Evolutionary conservation across 2,113 vertebrate genomes (phyloP), one percentile per base, ranked within the genome.

Genomic region (Pycnonotus jocosus): DNA sequence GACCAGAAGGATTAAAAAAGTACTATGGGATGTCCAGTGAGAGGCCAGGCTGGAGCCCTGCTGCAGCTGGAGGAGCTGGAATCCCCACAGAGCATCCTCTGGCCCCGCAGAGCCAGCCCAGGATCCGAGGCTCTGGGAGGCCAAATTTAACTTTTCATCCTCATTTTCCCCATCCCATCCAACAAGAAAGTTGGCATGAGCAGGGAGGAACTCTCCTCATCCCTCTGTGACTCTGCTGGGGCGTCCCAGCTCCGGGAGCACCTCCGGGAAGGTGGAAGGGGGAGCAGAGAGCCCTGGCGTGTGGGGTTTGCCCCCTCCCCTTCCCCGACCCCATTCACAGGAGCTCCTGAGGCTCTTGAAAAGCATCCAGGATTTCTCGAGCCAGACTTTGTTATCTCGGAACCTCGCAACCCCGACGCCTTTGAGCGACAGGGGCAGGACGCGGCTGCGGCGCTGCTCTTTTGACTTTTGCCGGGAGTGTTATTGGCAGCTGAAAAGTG

Each of bases 401-500:
- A 42, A 66, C 92, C 90, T 92, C 24, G 69, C 91, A 90, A 20
- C 86, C 91, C 87, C 15, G 28, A n/a, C 80, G 91, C 90, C 71
- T 96, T 95, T 82, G 84, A 91, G 87, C 45, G 12, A 42, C 66
- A 23, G 86, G 78, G 73, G 38, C 60, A 83, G 77, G 77, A 92
- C 66, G 80, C 25, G 66, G 93, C 94, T 51, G 73, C 66, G 5
- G 86, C 22, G 77, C 89, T 95, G 92, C 95, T 95, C 93, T 93
- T 95, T 94, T 93, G 96, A 91, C 91, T 96, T 96, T 42, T 64
- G 95, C 92, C 73, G 90, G 13, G 73, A 80, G 81, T 6, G 83
- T 93, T 96, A 77, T 83, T 96, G 95, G 92, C 95, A 95, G 94
- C 7, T 96, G 95, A 93, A 94, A 93, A 96, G 96, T 92, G 3